A percentile compares a stretch with the other conserved stretches of the same genome.
Evolutionary conservation across 1,140 invertebrate species (phyloP).

Genomic region (Metopolophium dirhodum): DNA sequence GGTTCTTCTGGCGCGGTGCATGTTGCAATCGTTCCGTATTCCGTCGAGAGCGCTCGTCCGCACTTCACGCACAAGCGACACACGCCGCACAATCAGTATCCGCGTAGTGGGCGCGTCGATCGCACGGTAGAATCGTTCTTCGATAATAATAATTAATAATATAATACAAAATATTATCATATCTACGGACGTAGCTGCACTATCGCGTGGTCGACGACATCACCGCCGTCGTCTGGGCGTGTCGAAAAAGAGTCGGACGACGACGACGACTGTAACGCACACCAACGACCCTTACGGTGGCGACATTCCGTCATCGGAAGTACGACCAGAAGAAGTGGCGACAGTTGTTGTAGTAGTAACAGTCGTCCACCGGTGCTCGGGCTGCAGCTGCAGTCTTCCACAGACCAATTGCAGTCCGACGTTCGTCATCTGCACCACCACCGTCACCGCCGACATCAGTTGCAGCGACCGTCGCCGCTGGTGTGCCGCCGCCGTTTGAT

Average conservation of each 20-base stretch:
- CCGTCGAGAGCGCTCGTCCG: background rate
- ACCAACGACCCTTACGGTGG: background rate
- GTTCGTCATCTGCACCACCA: background rate
- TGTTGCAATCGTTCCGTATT: background rate
- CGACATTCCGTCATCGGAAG: background rate
- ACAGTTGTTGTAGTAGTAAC: no score
- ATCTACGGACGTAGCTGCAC: background rate
- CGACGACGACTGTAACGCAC: background rate
- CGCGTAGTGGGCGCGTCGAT: background rate
- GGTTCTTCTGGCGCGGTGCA: background rate
- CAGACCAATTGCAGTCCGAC: background rate
- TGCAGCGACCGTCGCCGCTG: slow-evolving; percentile 5
- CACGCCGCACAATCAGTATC: background rate
- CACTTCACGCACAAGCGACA: background rate
- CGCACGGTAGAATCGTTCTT: background rate
- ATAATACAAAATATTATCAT: background rate
- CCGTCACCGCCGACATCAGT: background rate
- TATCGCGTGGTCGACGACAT: background rate
- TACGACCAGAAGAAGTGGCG: background rate
- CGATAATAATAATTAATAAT: background rate
- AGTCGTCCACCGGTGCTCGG: background rate
- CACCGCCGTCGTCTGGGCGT: background rate
- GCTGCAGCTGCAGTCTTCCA: no score
- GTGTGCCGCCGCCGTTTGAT: slow-evolving; percentile 52
- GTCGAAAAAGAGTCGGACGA: background rate